Evolutionary conservation across 1,140 invertebrate species (phyloP).

Genomic region (Drosophila repletoides): DNA sequence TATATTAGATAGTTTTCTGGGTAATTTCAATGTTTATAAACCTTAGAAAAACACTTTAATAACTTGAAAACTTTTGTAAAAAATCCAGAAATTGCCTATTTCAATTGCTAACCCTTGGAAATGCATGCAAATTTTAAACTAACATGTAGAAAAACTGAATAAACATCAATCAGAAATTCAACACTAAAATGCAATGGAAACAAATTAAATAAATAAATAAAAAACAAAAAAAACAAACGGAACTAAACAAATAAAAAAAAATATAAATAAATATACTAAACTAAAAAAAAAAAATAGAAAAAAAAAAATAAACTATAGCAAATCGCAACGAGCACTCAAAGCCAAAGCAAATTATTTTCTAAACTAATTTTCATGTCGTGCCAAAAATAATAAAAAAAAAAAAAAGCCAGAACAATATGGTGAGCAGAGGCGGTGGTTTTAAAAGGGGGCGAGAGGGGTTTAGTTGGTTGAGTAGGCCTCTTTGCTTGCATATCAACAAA

Average conservation of each 20-base stretch:
- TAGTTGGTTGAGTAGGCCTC: background rate
- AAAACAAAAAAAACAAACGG: conserved; percentile 17
- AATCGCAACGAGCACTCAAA: conserved; percentile 79
- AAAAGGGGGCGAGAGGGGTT: background rate
- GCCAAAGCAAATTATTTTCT: conserved; percentile 79
- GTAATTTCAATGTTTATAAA: too few species aligned
- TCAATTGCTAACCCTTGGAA: too few species aligned
- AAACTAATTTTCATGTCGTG: conserved; percentile 80
- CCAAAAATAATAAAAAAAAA: conserved; percentile 77
- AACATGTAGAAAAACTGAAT: conserved; percentile 36
- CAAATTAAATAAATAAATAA: conserved; percentile 32
- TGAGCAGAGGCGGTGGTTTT: background rate
- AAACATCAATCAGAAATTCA: too few species aligned
- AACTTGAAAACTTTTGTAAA: too few species aligned
- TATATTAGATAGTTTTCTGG: too few species aligned
- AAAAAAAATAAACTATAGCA: conserved; percentile 37
- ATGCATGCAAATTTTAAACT: conserved; percentile 63
- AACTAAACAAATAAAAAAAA: background rate
- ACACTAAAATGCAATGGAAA: conserved; percentile 48
- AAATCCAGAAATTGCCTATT: too few species aligned
- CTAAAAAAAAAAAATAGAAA: background rate
- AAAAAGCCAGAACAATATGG: conserved; percentile 17
- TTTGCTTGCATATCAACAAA: conserved; percentile 34
- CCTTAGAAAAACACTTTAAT: too few species aligned
- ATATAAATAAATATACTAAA: conserved; percentile 25